Conservation (phyloP, 2,113 vertebrate genomes). For the Trachemys scripta region DNA sequence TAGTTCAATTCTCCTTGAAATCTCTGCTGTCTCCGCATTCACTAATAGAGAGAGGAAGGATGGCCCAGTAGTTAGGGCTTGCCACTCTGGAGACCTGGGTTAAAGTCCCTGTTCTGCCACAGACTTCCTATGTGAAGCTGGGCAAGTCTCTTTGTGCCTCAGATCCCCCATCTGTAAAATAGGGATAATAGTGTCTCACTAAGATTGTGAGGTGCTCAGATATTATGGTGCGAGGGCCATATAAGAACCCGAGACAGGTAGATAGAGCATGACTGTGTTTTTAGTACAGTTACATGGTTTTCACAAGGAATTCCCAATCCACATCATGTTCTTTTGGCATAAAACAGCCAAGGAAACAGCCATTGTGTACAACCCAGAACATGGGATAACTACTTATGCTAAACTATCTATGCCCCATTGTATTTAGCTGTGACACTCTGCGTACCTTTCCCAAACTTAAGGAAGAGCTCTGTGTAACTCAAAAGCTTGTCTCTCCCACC, state of each 20-base stretch:
- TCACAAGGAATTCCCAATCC: not conserved
- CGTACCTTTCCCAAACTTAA: not conserved
- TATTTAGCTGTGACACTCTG: not conserved
- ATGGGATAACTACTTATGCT: not conserved
- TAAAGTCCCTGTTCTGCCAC: fast-evolving
- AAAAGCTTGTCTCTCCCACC: not conserved
- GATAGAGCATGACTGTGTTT: not conserved
- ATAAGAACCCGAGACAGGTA: not conserved
- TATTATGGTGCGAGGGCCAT: not conserved
- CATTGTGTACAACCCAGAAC: not conserved
- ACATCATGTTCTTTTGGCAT: not conserved
- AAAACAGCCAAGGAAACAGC: not conserved
- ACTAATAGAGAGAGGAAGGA: not conserved
- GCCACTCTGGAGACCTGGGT: fast-evolving
- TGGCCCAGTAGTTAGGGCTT: fast-evolving
- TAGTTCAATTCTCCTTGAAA: fast-evolving
- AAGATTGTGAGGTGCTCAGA: not conserved
- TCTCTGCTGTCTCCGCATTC: fast-evolving
- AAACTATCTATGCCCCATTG: not conserved
- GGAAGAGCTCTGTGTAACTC: not conserved
- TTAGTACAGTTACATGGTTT: not conserved
- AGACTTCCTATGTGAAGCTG: not conserved
- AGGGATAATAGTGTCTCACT: not conserved
- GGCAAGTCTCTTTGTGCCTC: not conserved
- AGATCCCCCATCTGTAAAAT: not conserved